A percentile compares a stretch with the other conserved stretches of the same genome.
These are phyloP conservation scores for Melitaea athalia DNA, from an alignment of 2,888 invertebrate species.

Conservation along the genomic window DNA sequence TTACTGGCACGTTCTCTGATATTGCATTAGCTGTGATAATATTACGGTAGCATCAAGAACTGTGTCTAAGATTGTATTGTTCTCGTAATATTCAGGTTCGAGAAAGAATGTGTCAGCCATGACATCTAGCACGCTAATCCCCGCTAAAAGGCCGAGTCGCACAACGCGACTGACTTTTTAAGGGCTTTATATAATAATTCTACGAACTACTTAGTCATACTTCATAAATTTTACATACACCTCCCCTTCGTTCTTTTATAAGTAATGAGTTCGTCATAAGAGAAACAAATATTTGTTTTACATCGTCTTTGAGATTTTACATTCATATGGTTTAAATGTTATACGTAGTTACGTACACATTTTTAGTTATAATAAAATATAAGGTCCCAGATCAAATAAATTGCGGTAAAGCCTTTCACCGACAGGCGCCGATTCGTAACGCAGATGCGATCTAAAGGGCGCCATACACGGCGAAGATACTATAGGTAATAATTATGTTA, in stretches of 20 bases:
- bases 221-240: conserved; percentile 58
- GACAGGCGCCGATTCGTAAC: too few relatives aligned
- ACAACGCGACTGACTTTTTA: conserved; percentile 27
- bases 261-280: not conserved
- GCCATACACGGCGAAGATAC: too few relatives aligned
- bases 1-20: conserved; percentile 20
- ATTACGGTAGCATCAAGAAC: not conserved
- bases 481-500: too few relatives aligned
- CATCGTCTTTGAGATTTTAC: not conserved
- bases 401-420: too few relatives aligned
- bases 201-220: conserved; percentile 59
- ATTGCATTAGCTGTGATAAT: not conserved
- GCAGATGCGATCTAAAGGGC: too few relatives aligned
- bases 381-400: conserved; percentile 22
- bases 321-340: not conserved
- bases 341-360: not conserved
- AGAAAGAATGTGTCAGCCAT: conserved; percentile 25
- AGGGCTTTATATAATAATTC: conserved; percentile 58
- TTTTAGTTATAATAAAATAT: not conserved
- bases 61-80: too few relatives aligned
- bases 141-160: conserved; percentile 40
- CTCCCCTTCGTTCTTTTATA: conserved; percentile 47
- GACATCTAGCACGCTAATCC: conserved; percentile 43
- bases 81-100: too few relatives aligned
- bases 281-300: not conserved